Evolutionary conservation across 2,113 vertebrate genomes (phyloP).

Genomic region (Pycnonotus jocosus): DNA sequence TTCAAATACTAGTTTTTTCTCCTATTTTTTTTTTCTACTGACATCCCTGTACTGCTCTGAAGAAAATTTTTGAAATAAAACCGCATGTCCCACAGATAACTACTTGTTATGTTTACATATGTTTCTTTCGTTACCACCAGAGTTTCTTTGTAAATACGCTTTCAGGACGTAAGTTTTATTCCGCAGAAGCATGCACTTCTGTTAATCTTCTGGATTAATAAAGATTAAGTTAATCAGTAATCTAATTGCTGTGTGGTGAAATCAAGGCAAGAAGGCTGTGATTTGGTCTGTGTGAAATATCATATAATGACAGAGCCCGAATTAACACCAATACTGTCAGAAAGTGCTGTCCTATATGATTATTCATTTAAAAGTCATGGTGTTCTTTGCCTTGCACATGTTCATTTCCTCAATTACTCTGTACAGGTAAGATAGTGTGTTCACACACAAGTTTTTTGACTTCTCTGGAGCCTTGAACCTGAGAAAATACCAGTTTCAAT

Average conservation of each 20-base stretch:
- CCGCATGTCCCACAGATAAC: background rate
- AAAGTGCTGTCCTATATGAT: background rate
- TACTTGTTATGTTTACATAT: background rate
- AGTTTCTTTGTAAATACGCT: background rate
- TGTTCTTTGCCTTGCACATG: background rate
- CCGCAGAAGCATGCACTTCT: background rate
- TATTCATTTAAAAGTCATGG: background rate
- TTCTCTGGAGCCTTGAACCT: background rate
- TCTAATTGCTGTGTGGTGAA: background rate
- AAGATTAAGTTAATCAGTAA: conserved; percentile 4
- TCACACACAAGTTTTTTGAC: background rate
- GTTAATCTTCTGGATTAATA: conserved; percentile 13
- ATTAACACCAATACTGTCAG: background rate
- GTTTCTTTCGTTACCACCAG: background rate
- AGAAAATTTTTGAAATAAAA: background rate
- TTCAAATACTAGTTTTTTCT: background rate
- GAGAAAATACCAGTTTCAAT: background rate
- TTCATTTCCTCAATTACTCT: background rate
- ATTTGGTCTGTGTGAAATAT: background rate
- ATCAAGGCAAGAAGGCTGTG: background rate
- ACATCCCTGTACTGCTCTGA: background rate
- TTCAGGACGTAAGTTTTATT: background rate
- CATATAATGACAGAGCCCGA: background rate
- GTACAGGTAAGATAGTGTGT: background rate
- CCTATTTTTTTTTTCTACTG: background rate